Conservation (phyloP, 2,113 vertebrate genomes). For the Albula goreensis region DNA sequence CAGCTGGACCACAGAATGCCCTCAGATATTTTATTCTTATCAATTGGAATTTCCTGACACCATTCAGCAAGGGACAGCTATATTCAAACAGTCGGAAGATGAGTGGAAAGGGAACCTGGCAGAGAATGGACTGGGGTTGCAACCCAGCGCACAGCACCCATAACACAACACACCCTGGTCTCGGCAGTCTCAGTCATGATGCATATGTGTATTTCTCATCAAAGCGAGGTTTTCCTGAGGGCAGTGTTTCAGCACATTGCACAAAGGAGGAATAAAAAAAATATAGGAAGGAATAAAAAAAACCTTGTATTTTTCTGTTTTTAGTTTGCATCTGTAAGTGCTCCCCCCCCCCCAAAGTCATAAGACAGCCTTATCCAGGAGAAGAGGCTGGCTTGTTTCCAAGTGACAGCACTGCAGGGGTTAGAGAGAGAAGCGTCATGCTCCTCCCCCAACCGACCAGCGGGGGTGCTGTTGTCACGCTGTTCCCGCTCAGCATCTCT, state of each 20-base stretch:
- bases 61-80: too few species aligned
- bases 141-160: neutral
- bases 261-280: neutral
- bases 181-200: neutral
- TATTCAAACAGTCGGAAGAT: neutral
- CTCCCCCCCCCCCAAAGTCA: neutral
- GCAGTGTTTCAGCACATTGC: neutral
- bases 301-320: neutral
- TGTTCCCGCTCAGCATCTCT: neutral
- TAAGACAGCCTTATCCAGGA: neutral
- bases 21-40: neutral
- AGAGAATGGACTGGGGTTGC: neutral
- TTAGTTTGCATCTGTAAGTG: neutral
- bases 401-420: neutral
- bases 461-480: constrained; percentile 13
- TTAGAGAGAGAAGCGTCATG: neutral
- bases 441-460: neutral
- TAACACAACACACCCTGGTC: neutral
- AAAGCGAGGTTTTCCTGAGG: neutral
- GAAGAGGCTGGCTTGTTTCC: neutral
- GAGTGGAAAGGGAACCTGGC: neutral
- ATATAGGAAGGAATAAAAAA: neutral
- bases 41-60: neutral
- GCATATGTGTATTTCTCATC: neutral
- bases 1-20: neutral